Percentiles rank a stretch among this genome's conserved stretches.
Conservation (phyloP, 35 echinoderm and acorn worm species). For the Stichopus chloronotus region DNA sequence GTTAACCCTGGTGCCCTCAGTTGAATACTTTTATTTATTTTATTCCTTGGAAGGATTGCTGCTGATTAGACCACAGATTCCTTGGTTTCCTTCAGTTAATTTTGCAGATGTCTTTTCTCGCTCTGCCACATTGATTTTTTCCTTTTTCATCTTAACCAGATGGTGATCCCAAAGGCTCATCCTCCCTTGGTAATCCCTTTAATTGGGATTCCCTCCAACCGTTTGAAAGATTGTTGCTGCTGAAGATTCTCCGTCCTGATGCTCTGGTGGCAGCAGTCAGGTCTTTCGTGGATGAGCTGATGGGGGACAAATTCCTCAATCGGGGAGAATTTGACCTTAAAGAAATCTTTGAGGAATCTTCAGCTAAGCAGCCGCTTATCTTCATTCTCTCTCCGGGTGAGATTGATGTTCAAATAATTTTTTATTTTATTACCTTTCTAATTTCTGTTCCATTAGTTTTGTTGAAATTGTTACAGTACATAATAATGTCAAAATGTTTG, state of each 20-base stretch:
- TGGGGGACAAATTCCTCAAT: conserved; percentile 87
- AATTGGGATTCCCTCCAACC: conserved; percentile 86
- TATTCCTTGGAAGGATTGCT: too few species aligned
- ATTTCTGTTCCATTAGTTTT: not conserved
- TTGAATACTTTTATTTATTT: too few species aligned
- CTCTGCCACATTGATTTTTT: not conserved
- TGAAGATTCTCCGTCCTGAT: conserved; percentile 86
- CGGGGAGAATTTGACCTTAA: conserved; percentile 91
- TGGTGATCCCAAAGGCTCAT: conserved; percentile 23
- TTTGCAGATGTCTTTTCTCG: too few species aligned
- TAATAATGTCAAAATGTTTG: too few species aligned
- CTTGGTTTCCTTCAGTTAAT: too few species aligned
- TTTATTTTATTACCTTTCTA: not conserved
- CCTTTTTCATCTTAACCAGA: not conserved
- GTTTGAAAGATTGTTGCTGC: conserved; percentile 81
- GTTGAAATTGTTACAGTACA: too few species aligned
- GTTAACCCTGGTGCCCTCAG: too few species aligned
- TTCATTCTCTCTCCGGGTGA: conserved; percentile 95
- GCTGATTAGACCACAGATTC: too few species aligned
- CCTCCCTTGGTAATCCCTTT: conserved; percentile 74
- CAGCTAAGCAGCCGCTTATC: conserved; percentile 88
- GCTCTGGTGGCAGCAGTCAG: conserved; percentile 73
- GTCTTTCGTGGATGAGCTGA: conserved; percentile 81
- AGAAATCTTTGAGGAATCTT: conserved; percentile 97
- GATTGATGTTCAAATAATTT: not conserved